Base-by-base conservation (phyloP, 2,888 invertebrate genomes). In the Sphaeridia pumilis region DNA sequence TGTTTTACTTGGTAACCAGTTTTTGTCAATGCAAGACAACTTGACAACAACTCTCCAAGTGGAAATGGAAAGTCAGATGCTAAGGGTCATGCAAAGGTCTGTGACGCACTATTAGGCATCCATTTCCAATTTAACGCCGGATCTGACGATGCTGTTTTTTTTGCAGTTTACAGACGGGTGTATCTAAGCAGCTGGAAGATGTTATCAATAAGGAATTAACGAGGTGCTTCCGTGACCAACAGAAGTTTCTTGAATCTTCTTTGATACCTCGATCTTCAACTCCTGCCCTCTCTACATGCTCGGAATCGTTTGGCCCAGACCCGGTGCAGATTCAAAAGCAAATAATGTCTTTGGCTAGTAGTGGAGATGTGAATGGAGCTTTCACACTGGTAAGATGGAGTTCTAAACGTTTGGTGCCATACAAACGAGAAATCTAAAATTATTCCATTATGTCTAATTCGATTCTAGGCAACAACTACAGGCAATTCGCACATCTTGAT, bases 401-500 rank as follows among this genome's bases (percentile, higher is more conserved):
- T 42, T 56, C 50, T 51, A 38, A 25, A n/a, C 14, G 26, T 24
- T 44, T 10, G 4, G 24, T n/a, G 4, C 4, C n/a, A 22, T 21
- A 42, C 12, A 53, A n/a, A 27, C 14, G 24, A n/a, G n/a, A n/a
- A n/a, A n/a, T n/a, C n/a, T n/a, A n/a, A n/a, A n/a, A n/a, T n/a
- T n/a, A n/a, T n/a, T n/a, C n/a, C n/a, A n/a, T n/a, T n/a, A n/a
- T n/a, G n/a, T n/a, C n/a, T 34, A 35, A 20, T 20, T 38, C 35
- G 41, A 43, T 57, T 64, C 26, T 77, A 89, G 75, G 94, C 95
- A 12, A 75, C 95, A 57, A 79, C 79, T 52, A 92, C 89, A 14
- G 84, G 87, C 31, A 93, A 95, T 75, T 77, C 94, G 54, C 78
- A 79, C 64, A 75, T 92, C 55, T 88, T 95, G 48, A 82, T 92